phyloP scores from a whole-genome alignment of 2,113 vertebrate genomes.

The Naja naja region DNA sequence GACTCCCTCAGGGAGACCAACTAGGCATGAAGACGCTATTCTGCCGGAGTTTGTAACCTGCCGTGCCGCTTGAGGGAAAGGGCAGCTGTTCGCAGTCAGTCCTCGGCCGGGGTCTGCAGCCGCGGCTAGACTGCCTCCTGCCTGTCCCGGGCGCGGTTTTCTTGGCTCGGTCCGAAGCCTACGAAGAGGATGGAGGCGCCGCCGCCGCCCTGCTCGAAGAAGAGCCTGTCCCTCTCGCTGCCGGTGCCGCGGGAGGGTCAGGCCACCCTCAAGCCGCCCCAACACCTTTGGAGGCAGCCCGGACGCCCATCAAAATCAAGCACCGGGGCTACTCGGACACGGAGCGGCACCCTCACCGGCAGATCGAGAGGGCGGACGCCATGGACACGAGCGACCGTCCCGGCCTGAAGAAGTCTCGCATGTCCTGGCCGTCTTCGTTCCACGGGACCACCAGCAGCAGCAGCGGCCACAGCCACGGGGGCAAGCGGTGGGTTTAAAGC shows the following conservation, averaged over 20 bases:
- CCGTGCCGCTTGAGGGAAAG: not conserved
- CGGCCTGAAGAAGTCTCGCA: conserved; percentile 86
- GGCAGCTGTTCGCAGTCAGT: not conserved
- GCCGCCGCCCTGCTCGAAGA: conserved; percentile 79
- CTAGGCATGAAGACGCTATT: not conserved
- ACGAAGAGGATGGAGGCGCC: conserved; percentile 85
- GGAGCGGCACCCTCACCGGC: conserved; percentile 80
- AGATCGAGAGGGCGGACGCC: conserved; percentile 91
- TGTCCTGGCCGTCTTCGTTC: conserved; percentile 96
- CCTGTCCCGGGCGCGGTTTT: no score
- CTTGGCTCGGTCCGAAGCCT: not conserved
- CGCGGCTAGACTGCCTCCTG: not conserved
- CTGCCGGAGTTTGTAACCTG: not conserved
- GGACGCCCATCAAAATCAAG: conserved; percentile 88
- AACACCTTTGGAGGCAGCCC: conserved; percentile 93
- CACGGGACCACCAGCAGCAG: conserved; percentile 81
- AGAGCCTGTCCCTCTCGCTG: conserved; percentile 88
- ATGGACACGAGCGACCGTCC: conserved; percentile 91
- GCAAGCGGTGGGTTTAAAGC: not conserved
- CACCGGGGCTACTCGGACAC: conserved; percentile 90
- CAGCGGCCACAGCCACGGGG: conserved; percentile 71
- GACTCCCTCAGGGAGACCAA: not conserved
- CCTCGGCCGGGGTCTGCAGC: not conserved
- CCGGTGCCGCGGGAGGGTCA: conserved; percentile 88
- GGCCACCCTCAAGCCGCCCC: conserved; percentile 85